These are phyloP conservation scores for Apamea sordens DNA, from an alignment of 2,888 invertebrate species.

Conservation along the genomic window DNA sequence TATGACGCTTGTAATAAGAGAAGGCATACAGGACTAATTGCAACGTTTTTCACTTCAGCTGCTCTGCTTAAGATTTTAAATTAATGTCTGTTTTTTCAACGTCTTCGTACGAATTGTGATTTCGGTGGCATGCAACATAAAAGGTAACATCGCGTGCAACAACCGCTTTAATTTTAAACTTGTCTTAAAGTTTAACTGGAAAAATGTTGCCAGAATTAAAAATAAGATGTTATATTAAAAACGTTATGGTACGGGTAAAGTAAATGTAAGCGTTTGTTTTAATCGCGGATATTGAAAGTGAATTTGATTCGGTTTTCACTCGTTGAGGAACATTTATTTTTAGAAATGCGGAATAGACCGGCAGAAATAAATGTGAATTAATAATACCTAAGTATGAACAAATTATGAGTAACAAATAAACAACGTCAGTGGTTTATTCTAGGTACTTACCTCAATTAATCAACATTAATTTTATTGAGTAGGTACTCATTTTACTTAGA, in stretches of 20 bases:
- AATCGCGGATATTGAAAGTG: conserved; percentile 28
- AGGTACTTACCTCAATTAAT: neutral
- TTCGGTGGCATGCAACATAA: conserved; percentile 37
- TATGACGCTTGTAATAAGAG: conserved; percentile 18
- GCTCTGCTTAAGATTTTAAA: conserved; percentile 22
- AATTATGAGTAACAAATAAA: neutral
- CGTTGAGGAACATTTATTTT: conserved; percentile 6
- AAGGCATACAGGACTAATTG: conserved; percentile 32
- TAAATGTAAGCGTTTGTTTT: conserved; percentile 17
- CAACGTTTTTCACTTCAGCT: conserved; percentile 10
- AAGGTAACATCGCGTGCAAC: conserved; percentile 37
- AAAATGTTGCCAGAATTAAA: conserved; percentile 7
- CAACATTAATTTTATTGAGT: neutral
- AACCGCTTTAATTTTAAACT: conserved; percentile 12
- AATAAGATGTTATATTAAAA: conserved; percentile 10
- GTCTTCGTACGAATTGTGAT: conserved; percentile 19
- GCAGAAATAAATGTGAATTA: neutral
- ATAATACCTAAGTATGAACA: neutral
- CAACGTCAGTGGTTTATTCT: neutral
- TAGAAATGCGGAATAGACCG: neutral
- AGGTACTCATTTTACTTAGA: neutral
- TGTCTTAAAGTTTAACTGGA: conserved; percentile 31
- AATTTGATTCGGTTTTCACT: conserved; percentile 37
- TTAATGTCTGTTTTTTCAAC: conserved; percentile 22
- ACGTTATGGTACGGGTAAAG: neutral